Evolutionary conservation across 2,888 invertebrate species (phyloP), one percentile per base, ranked within the genome.

Genomic region (Pardosa pseudoannulata): DNA sequence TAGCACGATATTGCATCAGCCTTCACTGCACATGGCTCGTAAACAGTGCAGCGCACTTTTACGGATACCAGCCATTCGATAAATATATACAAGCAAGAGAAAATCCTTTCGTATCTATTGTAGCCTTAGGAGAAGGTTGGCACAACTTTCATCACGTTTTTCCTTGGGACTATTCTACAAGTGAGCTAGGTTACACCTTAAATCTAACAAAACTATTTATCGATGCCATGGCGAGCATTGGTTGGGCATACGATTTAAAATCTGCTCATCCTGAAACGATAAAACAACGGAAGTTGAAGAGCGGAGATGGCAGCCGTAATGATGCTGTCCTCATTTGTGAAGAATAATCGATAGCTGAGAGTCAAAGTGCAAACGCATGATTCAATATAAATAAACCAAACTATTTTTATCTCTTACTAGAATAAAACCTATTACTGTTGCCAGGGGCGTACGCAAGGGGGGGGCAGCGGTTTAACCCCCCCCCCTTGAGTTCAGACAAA

Each of bases 1-100:
- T 96, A 89, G 93, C 94, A 89, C 94, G 98, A 75, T 98, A 97
- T 92, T 95, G 95, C 74, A 93, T 95, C 88, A 72, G 79, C 41
- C 65, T 86, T 13, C 80, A 93, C 89, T 95, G 95, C 91, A 93
- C 93, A 1, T 93, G 93, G 93, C 89, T 91, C n/a, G 92, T 93
- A 78, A 93, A 93, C 90, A 92, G 92, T 88, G 91, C 91, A 1
- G 93, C 93, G 28, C 93, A 93, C 89, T 90, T 91, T 89, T 92
- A 91, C 90, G 93, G 93, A 32, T 91, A 91, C 89, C 90, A 91
- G 88, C 92, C 92, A 0, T 92, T 91, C 86, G 92, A 92, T 88
- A 90, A 90, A 19, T 88, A 90, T 73, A 92, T 92, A 85, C 91
- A 91, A 88, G 92, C 92, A 0, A 90, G 90, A 2, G 91, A 92